Base-by-base conservation (phyloP, 2,113 vertebrate species). In the Cairina moschata region DNA sequence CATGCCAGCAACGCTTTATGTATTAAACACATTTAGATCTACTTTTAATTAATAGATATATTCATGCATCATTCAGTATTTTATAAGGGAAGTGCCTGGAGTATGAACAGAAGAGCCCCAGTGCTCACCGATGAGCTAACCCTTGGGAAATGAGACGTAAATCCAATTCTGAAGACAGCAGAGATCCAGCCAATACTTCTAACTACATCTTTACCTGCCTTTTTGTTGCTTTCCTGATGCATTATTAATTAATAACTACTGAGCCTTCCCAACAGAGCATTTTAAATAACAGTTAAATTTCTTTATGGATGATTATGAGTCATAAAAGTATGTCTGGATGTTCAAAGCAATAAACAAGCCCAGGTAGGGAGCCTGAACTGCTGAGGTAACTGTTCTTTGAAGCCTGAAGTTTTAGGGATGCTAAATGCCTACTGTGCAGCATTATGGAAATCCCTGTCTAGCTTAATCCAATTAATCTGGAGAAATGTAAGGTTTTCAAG, bases 161-260 rank as follows among this genome's bases (percentile, higher is more conserved):
- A 65, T 82, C 42, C 72, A 95, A 40, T 65, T 92, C 40, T 76
- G 80, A 93, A 92, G 91, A 92, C 72, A 96, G 95, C 73, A 86
- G 32, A 91, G 46, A 71, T 56, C 63, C 58, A 72, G 58, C 66
- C 73, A 93, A 69, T 28, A 36, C 40, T 52, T 60, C 58, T 20
- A 63, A 77, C 87, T 77, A 25, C 91, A 77, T 91, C 93, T 91
- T 90, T 31, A 91, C 81, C 56, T 67, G 79, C 84, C 87, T 97
- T 91, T 83, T 78, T 88, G 91, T 40, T 95, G 87, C 91, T 96
- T 78, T 86, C 81, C 92, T 88, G 88, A 97, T 95, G 96, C 74
- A 96, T 96, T 97, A 96, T 97, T 98, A 97, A 98, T 97, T 96
- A 97, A 93, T 79, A 96, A 96, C 95, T 88, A 88, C 87, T 38